These are phyloP conservation scores for Lampris megalopsis DNA, from an alignment of 2,113 vertebrate genomes.

Conservation along the genomic window DNA sequence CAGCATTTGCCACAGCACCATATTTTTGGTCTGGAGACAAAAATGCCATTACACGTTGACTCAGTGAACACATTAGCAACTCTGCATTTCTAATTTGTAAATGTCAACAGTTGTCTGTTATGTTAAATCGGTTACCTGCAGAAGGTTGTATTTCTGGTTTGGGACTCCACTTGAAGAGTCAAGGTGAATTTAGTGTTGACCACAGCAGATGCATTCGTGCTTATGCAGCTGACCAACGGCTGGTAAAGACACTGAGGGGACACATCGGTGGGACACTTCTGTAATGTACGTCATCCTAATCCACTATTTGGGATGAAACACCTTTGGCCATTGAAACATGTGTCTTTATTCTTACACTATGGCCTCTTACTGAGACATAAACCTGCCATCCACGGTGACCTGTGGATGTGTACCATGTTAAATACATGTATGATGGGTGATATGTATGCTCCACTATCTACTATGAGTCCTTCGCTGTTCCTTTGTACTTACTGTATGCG, in stretches of 20 bases:
- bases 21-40: slow-evolving; percentile 47
- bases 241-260: slow-evolving; percentile 78
- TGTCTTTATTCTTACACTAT: no score
- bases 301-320: no score
- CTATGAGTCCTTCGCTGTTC: no score
- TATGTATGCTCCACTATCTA: no score
- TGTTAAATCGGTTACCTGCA: slow-evolving; percentile 71
- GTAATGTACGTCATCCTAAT: neutral
- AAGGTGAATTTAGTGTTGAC: slow-evolving; percentile 79
- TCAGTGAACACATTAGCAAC: slow-evolving; percentile 12
- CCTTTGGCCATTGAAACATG: no score
- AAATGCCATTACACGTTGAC: slow-evolving; percentile 20
- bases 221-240: slow-evolving; percentile 60
- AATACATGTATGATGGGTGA: no score
- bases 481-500: no score
- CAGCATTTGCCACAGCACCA: slow-evolving; percentile 55
- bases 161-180: slow-evolving; percentile 61
- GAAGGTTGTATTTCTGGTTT: slow-evolving; percentile 46
- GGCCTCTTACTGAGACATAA: no score
- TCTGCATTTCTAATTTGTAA: neutral
- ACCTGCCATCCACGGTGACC: no score
- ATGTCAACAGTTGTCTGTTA: no score
- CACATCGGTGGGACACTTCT: neutral
- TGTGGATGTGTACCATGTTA: no score
- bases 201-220: slow-evolving; percentile 65